Evolutionary conservation across 2,888 invertebrate genomes (phyloP), one percentile per base, ranked within the genome.

Genomic region (Eupithecia insigniata): DNA sequence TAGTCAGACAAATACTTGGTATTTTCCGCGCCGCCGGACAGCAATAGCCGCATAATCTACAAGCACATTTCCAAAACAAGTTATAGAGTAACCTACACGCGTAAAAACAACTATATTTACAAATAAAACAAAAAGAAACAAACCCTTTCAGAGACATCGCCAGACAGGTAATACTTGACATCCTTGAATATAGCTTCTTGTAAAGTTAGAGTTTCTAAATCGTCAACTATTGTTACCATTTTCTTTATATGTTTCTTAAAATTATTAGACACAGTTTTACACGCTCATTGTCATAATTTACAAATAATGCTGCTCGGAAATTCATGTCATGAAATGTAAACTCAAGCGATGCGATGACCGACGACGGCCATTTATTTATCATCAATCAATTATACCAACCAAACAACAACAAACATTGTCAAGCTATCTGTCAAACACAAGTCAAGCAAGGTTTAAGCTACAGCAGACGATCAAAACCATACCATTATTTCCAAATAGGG

Each of bases 1-100:
- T 97, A 97, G 92, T 98, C 98, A 76, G 98, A 97, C 82, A 98
- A 96, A 93, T 98, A 99, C 82, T 96, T 96, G 79, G 97, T 97
- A 80, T 96, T 96, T 88, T 98, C 98, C 30, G 97, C 99, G 69
- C 99, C 98, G 78, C 98, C 98, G 87, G 96, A 95, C 91, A 97
- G 97, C 75, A 99, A 94, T 81, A 98, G 92, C 83, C 95, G 95
- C 85, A 96, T 92, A 85, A 97, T 95, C 98, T 98, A 85, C 80
- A 83, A 84, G 78, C 82, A 82, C 71, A 77, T 46, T 66, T 75
- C 30, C 55, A 72, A 58, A 72, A 75, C 70, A 74, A 73, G 76
- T 67, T 66, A 34, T 76, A 66, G 30, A 60, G 58, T 83, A 80
- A 76, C 81, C 81, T 80, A 77, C 80, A 85, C 85, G 81, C 80